Evolutionary conservation across 2,888 invertebrate genomes (phyloP).

Genomic region (Panzeria rudis): DNA sequence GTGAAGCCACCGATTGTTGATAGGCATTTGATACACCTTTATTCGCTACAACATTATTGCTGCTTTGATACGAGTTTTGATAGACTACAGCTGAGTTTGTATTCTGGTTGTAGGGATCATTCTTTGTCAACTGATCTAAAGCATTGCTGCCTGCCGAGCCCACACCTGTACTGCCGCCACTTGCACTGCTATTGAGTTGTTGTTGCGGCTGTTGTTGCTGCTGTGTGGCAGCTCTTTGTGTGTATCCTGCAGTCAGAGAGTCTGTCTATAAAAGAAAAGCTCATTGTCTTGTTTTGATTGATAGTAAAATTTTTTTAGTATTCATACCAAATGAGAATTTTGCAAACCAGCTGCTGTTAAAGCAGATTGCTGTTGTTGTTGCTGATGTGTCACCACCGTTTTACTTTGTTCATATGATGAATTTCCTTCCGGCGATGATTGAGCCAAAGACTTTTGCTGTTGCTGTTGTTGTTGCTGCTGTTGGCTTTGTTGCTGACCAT

Average conservation of each 20-base stretch:
- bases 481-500: slow-evolving; percentile 78
- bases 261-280: slow-evolving; percentile 76
- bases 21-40: slow-evolving; percentile 78
- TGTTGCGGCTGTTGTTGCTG: slow-evolving; percentile 78
- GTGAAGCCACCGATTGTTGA: slow-evolving; percentile 80
- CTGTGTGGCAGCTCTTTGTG: slow-evolving; percentile 78
- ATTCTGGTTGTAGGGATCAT: slow-evolving; percentile 83
- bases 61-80: slow-evolving; percentile 82
- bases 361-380: slow-evolving; percentile 77
- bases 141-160: slow-evolving; percentile 78
- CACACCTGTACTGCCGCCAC: slow-evolving; percentile 71
- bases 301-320: not conserved
- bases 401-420: slow-evolving; percentile 82
- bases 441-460: slow-evolving; percentile 69
- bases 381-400: slow-evolving; percentile 77
- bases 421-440: slow-evolving; percentile 76
- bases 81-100: slow-evolving; percentile 78
- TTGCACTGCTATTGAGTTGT: slow-evolving; percentile 73
- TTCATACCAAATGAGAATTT: slow-evolving; percentile 82
- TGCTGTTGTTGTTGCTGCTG: no score
- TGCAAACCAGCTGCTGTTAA: slow-evolving; percentile 80
- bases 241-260: slow-evolving; percentile 80
- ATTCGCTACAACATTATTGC: slow-evolving; percentile 79
- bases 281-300: not conserved
- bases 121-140: slow-evolving; percentile 82